Conservation (phyloP, 2,888 invertebrate genomes). For the Phalangium opilio region DNA sequence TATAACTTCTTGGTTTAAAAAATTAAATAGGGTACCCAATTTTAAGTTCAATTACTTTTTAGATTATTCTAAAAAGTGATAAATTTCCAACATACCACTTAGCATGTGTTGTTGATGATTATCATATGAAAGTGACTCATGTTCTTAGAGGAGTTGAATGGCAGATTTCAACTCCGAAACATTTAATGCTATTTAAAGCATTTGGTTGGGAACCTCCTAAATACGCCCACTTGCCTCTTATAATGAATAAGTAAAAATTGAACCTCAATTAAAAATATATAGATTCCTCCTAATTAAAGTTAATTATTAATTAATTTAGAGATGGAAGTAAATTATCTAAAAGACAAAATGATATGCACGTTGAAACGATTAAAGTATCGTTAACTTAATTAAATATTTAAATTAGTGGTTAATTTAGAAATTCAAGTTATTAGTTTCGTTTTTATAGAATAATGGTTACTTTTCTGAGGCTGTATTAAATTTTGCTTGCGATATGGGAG, state of each 20-base stretch:
- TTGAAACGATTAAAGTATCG: constrained; percentile 39
- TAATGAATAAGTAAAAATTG: constrained; percentile 49
- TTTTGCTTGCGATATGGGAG: constrained; percentile 66
- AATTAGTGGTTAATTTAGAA: too few species aligned
- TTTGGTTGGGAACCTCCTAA: constrained; percentile 79
- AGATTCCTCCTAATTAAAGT: neutral
- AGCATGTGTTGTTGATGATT: constrained; percentile 95
- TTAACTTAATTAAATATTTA: neutral
- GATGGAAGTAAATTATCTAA: constrained; percentile 92
- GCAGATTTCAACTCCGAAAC: constrained; percentile 93
- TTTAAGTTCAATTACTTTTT: too few species aligned
- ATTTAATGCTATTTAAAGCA: constrained; percentile 64
- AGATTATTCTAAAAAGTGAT: constrained; percentile 76
- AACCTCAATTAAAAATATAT: too few species aligned
- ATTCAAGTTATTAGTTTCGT: too few species aligned
- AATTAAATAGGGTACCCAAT: too few species aligned
- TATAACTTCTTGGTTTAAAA: too few species aligned
- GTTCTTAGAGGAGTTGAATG: constrained; percentile 93
- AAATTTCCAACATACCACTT: constrained; percentile 93
- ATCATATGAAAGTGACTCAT: constrained; percentile 80
- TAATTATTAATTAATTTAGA: constrained; percentile 20
- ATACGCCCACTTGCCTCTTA: constrained; percentile 80
- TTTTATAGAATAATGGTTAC: constrained; percentile 43
- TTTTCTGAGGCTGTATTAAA: constrained; percentile 68
- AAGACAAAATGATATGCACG: constrained; percentile 69